These are phyloP conservation scores for Hypsibius dujardini DNA, from an alignment of 1,140 invertebrate genomes.

Conservation along the genomic window DNA sequence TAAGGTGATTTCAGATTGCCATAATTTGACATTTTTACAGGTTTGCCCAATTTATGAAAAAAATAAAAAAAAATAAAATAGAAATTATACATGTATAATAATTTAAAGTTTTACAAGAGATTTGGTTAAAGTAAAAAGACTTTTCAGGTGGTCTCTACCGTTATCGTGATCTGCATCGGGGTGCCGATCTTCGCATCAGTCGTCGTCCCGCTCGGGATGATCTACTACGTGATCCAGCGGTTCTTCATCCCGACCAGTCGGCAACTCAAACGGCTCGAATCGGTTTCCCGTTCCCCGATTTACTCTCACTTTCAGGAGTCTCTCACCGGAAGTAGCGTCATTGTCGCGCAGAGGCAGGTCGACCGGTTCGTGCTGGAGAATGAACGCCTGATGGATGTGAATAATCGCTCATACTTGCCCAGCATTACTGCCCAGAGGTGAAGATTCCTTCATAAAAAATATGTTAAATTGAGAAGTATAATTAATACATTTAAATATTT, in stretches of 20 bases:
- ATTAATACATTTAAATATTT: not conserved
- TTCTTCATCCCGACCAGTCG: constrained; percentile 33
- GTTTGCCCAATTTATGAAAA: too few species aligned
- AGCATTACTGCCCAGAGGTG: constrained; percentile 27
- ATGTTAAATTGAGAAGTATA: not conserved
- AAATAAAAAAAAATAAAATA: too few species aligned
- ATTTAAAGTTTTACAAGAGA: too few species aligned
- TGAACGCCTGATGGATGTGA: constrained; percentile 32
- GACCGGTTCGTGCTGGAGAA: constrained; percentile 30
- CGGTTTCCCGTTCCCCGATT: constrained; percentile 32
- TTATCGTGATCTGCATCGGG: not conserved
- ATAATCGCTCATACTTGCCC: constrained; percentile 35
- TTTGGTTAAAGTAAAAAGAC: too few species aligned
- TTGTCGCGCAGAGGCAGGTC: constrained; percentile 34
- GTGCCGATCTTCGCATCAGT: constrained; percentile 28
- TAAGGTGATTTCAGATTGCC: not conserved
- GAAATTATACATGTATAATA: too few species aligned
- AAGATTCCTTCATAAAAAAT: constrained; percentile 27
- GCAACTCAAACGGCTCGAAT: constrained; percentile 34
- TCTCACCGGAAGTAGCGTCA: constrained; percentile 32
- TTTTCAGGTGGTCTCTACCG: not conserved
- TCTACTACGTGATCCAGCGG: constrained; percentile 74
- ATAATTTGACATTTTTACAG: too few species aligned
- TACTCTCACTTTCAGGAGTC: constrained; percentile 36
- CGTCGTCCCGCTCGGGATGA: constrained; percentile 58